Base-by-base conservation (phyloP, 2,113 vertebrate genomes). In the Pelobates fuscus region DNA sequence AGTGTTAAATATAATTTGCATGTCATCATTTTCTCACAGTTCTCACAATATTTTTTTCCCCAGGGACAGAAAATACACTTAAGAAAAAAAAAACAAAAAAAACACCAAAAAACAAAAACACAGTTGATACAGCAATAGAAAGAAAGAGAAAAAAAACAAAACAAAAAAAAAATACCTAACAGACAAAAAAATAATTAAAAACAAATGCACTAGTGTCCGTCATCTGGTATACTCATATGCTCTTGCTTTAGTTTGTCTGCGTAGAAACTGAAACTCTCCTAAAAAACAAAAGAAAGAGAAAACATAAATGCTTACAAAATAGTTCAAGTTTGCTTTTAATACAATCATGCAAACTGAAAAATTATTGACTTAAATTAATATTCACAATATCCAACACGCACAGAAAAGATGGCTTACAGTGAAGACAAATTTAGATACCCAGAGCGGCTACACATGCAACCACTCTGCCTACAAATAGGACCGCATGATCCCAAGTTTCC, bases 231-330 rank as follows among this genome's bases (percentile, higher is more conserved):
- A 60, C 24, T 80, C 64, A 67, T 14, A 26, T 0, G 79, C 29
- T 83, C 79, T 21, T 85, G 78, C 77, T 15, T 94, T 80, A 91
- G 78, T 83, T 94, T 89, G 8, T 94, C 84, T 74, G 81, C 78
- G 27, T 97, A 96, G 85, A 94, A 95, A 71, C 76, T 86, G 67
- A 95, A 92, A 4, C 86, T 80, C 81, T 96, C 92, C 97, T 99
- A 84, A 68, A 77, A 41, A 68, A 77, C 41, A 72, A 77, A 76
- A 30, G 54, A 12, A 29, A 44, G 29, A 63, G 0, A 10, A 24
- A n/a, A 54, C n/a, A n/a, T n/a, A n/a, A n/a, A n/a, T n/a, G n/a
- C n/a, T n/a, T n/a, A n/a, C n/a, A n/a, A n/a, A n/a, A n/a, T n/a
- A n/a, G n/a, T n/a, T n/a, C n/a, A n/a, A n/a, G n/a, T n/a, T n/a